Percentiles rank a stretch among this genome's conserved stretches.
These are phyloP conservation scores for Odontamblyopus lacepedii DNA, from an alignment of 2,797 vertebrate genomes.

Conservation along the genomic window DNA sequence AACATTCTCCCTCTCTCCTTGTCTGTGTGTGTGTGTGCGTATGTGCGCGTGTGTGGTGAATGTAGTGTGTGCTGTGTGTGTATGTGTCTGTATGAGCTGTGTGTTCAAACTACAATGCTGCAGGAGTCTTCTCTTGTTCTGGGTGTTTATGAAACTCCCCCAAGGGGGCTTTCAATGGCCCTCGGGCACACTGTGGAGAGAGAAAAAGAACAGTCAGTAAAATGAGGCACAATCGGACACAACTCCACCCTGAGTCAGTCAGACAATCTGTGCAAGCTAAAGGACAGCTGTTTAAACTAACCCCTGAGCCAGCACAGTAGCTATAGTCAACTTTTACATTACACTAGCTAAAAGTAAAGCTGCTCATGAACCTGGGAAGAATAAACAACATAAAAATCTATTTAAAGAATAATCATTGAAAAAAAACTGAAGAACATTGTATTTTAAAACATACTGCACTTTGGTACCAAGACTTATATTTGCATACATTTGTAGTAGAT, in stretches of 20 bases:
- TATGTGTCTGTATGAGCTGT: conserved; percentile 15
- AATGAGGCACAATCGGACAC: conserved; percentile 22
- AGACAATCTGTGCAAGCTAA: conserved; percentile 9
- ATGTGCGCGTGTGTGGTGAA: conserved; percentile 39
- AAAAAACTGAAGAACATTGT: no score
- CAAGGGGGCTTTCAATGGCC: conserved; percentile 95
- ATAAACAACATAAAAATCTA: neutral
- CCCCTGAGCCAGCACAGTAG: neutral
- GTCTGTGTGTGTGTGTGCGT: conserved; percentile 40
- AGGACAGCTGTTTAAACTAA: conserved; percentile 17
- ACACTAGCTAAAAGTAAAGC: neutral
- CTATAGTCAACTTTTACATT: neutral
- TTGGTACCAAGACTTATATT: no score
- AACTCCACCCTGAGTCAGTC: conserved; percentile 20
- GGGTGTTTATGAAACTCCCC: conserved; percentile 87
- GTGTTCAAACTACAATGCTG: conserved; percentile 65
- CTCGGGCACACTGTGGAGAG: conserved; percentile 86
- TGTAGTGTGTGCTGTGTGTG: conserved; percentile 19
- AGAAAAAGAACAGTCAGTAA: conserved; percentile 42
- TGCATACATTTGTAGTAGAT: no score
- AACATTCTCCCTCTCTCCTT: conserved; percentile 89
- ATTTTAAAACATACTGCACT: no score
- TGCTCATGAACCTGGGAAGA: neutral
- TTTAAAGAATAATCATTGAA: no score
- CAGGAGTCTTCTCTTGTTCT: conserved; percentile 61